A percentile compares a stretch with the other conserved stretches of the same genome.
Conservation (phyloP, 2,797 vertebrate species). For the Yasuhikotakia modesta region DNA sequence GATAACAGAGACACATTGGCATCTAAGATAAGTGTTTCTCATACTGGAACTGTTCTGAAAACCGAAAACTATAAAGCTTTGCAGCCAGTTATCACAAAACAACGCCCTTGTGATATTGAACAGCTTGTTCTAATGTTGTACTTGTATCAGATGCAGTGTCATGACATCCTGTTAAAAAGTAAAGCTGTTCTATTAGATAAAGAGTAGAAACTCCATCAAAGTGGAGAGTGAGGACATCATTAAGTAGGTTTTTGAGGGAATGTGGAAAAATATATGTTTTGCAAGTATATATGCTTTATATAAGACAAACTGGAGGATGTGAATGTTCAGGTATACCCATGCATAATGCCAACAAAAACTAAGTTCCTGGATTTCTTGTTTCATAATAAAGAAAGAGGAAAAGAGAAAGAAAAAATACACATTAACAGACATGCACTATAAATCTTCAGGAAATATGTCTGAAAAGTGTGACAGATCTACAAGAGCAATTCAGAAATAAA, state of each 20-base stretch:
- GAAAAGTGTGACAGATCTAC: slow-evolving; percentile 22
- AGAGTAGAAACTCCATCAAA: background rate
- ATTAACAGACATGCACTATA: slow-evolving; percentile 19
- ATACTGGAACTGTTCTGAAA: too few relatives aligned
- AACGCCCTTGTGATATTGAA: background rate
- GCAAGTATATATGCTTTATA: background rate
- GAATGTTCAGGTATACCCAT: background rate
- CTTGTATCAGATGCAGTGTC: background rate
- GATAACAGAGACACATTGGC: background rate
- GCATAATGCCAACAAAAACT: slow-evolving; percentile 1
- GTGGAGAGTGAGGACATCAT: background rate
- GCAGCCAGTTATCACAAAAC: background rate
- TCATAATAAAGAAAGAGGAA: background rate
- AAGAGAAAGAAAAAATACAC: background rate
- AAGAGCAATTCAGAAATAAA: slow-evolving; percentile 33
- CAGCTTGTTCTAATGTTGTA: background rate
- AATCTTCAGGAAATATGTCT: slow-evolving; percentile 14
- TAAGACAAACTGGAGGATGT: background rate
- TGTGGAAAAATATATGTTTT: background rate
- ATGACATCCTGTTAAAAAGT: background rate
- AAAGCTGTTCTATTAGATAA: background rate
- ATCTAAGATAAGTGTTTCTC: background rate
- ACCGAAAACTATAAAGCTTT: background rate
- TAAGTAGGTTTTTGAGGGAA: background rate
- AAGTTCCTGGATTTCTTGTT: slow-evolving; percentile 11